Conservation (phyloP, 2,888 invertebrate genomes). For the Marasmarcha lunaedactyla region DNA sequence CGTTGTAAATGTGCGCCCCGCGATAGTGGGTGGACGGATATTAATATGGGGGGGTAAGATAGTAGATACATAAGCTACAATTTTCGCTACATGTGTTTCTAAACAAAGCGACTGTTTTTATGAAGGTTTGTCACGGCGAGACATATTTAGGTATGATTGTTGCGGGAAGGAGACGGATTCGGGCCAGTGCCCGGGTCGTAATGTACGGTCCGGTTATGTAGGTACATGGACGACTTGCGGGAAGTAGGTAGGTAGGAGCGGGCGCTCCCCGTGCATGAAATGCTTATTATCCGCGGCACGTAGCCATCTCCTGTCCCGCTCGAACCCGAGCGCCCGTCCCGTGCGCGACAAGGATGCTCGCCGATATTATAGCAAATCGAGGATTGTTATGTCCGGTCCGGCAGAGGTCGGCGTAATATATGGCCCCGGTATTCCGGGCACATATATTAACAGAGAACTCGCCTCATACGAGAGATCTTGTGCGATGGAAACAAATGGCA, state of each 20-base stretch:
- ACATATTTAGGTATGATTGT: background rate
- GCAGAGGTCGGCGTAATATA: conserved; percentile 71
- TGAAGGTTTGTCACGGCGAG: too few relatives aligned
- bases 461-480: conserved; percentile 69
- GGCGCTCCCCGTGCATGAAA: conserved; percentile 71
- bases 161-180: conserved; percentile 57
- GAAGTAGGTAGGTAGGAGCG: conserved; percentile 63
- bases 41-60: background rate
- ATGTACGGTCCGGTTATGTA: conserved; percentile 72
- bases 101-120: too few relatives aligned
- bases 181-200: conserved; percentile 66
- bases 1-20: too few relatives aligned
- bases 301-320: conserved; percentile 41
- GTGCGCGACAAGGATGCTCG: conserved; percentile 50
- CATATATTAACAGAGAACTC: conserved; percentile 70
- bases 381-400: conserved; percentile 72
- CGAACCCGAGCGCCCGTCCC: conserved; percentile 34
- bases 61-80: too few relatives aligned
- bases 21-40: background rate
- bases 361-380: conserved; percentile 71
- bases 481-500: conserved; percentile 68
- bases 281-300: conserved; percentile 73
- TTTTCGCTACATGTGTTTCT: too few relatives aligned
- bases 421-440: conserved; percentile 71
- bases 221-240: conserved; percentile 70